Evolutionary conservation across 2,888 invertebrate species (phyloP), one percentile per base, ranked within the genome.

Genomic region (Lithophane ornitopus): DNA sequence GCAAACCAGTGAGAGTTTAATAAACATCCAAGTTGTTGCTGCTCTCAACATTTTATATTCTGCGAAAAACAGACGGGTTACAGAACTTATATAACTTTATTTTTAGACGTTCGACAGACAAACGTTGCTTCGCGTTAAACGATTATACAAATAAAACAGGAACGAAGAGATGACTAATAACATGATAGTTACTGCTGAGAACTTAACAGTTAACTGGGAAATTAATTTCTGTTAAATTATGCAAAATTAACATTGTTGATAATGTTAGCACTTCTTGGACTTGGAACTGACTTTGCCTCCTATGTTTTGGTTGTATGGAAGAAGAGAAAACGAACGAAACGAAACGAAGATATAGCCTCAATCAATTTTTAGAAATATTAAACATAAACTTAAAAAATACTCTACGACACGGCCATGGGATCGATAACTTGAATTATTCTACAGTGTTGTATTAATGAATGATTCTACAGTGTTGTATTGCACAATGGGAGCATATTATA

Each of bases 401-500:
- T 61, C 7, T 62, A 52, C 52, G n/a, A 59, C 46, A 56, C 7
- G 41, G 62, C 62, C 59, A 61, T 61, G 34, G 65, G 49, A 52
- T n/a, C 44, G 44, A 66, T 70, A 6, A 70, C 44, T 75, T 70
- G 61, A 78, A 77, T 58, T 70, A 63, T 74, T 82, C 59, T 78
- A 67, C 44, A 59, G 59, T 70, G 67, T 80, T 74, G 74, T 79
- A 81, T 80, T 65, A 76, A 74, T 70, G 61, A 78, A 77, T 58
- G 74, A 63, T 74, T 82, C 59, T 78, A 67, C 44, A 59, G 59
- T 70, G 67, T 80, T 74, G 74, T 79, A 81, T 84, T 82, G 75
- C 81, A 87, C 77, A 84, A 86, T 78, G 66, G 74, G 58, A 82
- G 77, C 69, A 70, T 59, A 77, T 70, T 59, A 77, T 70, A 85